Evolutionary conservation across 2,113 vertebrate genomes (phyloP).

Genomic region (Andinoacara biseriatus): DNA sequence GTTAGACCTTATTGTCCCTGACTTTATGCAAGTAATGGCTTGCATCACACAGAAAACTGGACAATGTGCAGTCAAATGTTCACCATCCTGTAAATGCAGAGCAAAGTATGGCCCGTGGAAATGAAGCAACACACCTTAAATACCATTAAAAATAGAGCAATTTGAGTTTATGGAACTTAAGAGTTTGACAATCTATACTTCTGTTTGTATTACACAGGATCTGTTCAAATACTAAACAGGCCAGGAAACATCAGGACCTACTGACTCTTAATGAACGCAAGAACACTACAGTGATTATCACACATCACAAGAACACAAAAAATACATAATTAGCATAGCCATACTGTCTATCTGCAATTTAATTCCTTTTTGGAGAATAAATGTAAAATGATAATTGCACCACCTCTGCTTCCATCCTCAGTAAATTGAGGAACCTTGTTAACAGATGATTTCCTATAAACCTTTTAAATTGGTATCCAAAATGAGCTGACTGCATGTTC

Average conservation of each 20-base stretch:
- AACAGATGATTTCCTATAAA: not conserved
- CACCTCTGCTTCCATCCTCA: rapidly evolving
- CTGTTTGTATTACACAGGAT: not conserved
- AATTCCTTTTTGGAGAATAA: not conserved
- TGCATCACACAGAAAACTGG: not conserved
- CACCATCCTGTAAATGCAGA: not conserved
- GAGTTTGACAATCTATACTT: not conserved
- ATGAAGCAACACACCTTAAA: not conserved
- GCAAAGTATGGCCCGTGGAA: not conserved
- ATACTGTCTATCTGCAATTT: not conserved
- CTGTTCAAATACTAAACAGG: not conserved
- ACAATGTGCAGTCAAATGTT: not conserved
- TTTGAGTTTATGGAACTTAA: not conserved
- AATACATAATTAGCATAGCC: not conserved
- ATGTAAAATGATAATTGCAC: not conserved
- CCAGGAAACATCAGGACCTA: not conserved
- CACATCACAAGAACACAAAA: not conserved
- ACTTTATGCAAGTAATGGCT: not conserved
- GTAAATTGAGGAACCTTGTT: not conserved
- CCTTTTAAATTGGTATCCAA: not conserved
- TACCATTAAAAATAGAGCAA: not conserved
- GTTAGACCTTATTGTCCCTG: not conserved
- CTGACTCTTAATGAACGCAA: not conserved
- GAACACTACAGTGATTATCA: not conserved
- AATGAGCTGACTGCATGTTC: not conserved